Conservation (phyloP, 53 echinoderm and acorn worm species). For the Actinopyga echinites region DNA sequence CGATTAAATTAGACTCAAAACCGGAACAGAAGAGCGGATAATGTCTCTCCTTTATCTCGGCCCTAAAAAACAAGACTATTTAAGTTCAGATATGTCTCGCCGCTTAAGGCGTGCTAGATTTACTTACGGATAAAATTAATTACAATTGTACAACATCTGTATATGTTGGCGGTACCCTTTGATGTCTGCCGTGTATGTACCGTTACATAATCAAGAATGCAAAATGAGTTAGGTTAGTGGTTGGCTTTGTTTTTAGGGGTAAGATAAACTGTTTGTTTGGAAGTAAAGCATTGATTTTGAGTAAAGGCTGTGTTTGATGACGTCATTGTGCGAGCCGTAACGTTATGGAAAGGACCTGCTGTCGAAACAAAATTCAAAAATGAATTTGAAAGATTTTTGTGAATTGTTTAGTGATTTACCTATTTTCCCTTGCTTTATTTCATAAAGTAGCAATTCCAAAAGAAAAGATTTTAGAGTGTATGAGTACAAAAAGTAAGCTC, state of each 20-base stretch:
- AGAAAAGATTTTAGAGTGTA: too few species aligned
- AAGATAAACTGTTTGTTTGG: slow-evolving; percentile 18
- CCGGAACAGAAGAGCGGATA: background rate
- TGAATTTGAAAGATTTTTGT: too few species aligned
- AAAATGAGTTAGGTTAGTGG: background rate
- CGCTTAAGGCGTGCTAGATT: background rate
- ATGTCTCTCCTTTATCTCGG: background rate
- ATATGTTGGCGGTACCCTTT: background rate
- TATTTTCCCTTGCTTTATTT: too few species aligned
- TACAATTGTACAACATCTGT: background rate
- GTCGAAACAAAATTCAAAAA: too few species aligned
- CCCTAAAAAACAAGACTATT: background rate
- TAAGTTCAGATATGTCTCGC: too few species aligned
- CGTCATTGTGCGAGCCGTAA: too few species aligned
- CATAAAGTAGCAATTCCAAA: too few species aligned
- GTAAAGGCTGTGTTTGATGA: background rate
- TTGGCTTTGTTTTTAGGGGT: background rate
- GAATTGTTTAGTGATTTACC: too few species aligned
- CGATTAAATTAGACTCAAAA: background rate
- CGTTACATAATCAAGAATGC: slow-evolving; percentile 10
- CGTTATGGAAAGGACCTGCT: too few species aligned
- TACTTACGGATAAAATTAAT: background rate
- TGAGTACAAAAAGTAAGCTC: too few species aligned
- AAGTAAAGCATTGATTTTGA: too few species aligned
- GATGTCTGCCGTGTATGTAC: background rate